phyloP scores from a whole-genome alignment of 2,888 invertebrate genomes.

The Nasonovia ribisnigri region DNA sequence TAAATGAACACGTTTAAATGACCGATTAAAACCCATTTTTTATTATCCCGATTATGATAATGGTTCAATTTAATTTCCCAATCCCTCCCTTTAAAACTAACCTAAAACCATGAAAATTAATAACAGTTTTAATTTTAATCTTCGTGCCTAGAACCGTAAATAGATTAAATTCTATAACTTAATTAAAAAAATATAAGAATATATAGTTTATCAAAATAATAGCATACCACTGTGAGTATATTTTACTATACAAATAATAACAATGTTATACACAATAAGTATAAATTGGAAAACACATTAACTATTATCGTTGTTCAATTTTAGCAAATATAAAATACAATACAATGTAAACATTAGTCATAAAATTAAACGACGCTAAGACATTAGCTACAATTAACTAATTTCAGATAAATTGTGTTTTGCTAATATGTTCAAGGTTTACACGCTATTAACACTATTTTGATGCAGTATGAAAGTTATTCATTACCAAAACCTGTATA shows the following conservation, averaged over 20 bases:
- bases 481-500: not conserved
- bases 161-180: not conserved
- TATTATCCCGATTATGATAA: not conserved
- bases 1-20: not conserved
- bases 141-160: not conserved
- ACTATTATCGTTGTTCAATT: not conserved
- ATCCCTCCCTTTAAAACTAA: not conserved
- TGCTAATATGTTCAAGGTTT: constrained; percentile 57
- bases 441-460: constrained; percentile 32
- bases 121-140: not conserved
- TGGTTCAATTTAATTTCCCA: not conserved
- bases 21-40: not conserved
- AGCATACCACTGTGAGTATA: not conserved
- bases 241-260: not conserved
- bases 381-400: not conserved
- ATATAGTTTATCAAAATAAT: not conserved
- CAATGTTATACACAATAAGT: not conserved
- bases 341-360: not conserved
- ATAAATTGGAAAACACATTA: not conserved
- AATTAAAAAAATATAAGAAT: not conserved
- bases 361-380: not conserved
- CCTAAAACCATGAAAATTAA: not conserved
- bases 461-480: not conserved
- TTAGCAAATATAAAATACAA: constrained; percentile 8
- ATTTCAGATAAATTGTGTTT: constrained; percentile 36